Evolutionary conservation across 2,797 vertebrate genomes (phyloP).

Genomic region (Crocodylus rhombifer): DNA sequence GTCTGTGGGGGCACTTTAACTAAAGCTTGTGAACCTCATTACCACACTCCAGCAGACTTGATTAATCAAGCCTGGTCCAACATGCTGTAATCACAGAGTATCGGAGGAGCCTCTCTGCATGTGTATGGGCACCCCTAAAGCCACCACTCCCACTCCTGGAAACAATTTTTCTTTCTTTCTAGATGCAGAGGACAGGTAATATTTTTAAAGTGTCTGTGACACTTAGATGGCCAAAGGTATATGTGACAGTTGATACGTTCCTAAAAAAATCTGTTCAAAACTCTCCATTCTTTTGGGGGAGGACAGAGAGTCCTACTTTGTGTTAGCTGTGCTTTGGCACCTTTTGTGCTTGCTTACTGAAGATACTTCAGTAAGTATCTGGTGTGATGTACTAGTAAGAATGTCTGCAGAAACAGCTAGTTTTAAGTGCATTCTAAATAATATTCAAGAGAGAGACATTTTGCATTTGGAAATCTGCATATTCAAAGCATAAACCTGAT

Average conservation of each 20-base stretch:
- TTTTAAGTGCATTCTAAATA: neutral
- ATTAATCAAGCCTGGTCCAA: too few species aligned
- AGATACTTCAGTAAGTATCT: neutral
- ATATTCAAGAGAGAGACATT: neutral
- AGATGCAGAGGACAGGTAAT: neutral
- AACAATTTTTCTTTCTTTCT: neutral
- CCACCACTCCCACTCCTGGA: neutral
- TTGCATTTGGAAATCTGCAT: neutral
- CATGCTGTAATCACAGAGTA: too few species aligned
- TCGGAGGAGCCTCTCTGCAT: too few species aligned
- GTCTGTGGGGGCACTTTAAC: too few species aligned
- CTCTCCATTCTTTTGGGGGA: neutral
- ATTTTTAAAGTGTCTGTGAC: neutral
- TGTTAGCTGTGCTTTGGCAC: neutral
- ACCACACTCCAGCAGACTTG: too few species aligned
- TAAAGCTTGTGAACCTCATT: too few species aligned
- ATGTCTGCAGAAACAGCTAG: neutral
- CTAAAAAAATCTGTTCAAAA: neutral
- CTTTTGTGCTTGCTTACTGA: neutral
- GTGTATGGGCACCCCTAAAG: neutral
- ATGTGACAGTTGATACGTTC: too few species aligned
- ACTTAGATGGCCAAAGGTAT: neutral
- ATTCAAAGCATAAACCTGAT: neutral
- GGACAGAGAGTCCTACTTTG: neutral
- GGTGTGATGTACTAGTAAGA: neutral